phyloP scores from a whole-genome alignment of 2,797 vertebrate species.

The Pteropus rufus region DNA sequence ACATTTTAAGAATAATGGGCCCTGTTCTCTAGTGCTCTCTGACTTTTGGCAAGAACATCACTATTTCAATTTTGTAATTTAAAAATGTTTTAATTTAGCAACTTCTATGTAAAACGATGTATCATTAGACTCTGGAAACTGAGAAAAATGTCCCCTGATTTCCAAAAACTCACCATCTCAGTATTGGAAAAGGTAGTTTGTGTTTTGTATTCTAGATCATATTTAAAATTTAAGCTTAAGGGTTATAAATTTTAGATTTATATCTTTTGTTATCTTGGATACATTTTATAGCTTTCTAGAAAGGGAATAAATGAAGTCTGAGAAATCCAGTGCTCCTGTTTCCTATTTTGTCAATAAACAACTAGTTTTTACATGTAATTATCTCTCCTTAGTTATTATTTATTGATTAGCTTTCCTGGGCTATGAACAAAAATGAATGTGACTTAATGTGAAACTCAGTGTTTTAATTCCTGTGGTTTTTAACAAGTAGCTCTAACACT shows the following conservation, averaged over 20 bases:
- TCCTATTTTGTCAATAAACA: constrained; percentile 21
- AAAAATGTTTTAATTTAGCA: constrained; percentile 28
- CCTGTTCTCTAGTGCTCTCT: constrained; percentile 3
- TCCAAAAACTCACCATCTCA: not conserved
- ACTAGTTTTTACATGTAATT: not conserved
- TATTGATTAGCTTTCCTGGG: not conserved
- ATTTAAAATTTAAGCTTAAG: constrained; percentile 10
- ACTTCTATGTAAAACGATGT: not conserved
- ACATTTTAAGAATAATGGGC: not conserved
- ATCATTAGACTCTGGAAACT: not conserved
- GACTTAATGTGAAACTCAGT: constrained; percentile 23
- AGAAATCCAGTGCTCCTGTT: not conserved
- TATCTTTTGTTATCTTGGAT: not conserved
- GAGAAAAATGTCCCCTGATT: not conserved
- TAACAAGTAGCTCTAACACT: not conserved
- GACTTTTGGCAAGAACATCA: constrained; percentile 1
- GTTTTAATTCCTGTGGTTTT: constrained; percentile 1
- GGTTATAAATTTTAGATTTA: not conserved
- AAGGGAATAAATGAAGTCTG: not conserved
- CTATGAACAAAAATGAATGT: constrained; percentile 6
- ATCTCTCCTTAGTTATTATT: constrained; percentile 6
- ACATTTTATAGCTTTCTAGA: constrained; percentile 21
- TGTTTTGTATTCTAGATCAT: not conserved
- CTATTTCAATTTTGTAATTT: not conserved
- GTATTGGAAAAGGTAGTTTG: not conserved